phyloP scores from a whole-genome alignment of 2,113 vertebrate genomes.

The Sigmodon hispidus region DNA sequence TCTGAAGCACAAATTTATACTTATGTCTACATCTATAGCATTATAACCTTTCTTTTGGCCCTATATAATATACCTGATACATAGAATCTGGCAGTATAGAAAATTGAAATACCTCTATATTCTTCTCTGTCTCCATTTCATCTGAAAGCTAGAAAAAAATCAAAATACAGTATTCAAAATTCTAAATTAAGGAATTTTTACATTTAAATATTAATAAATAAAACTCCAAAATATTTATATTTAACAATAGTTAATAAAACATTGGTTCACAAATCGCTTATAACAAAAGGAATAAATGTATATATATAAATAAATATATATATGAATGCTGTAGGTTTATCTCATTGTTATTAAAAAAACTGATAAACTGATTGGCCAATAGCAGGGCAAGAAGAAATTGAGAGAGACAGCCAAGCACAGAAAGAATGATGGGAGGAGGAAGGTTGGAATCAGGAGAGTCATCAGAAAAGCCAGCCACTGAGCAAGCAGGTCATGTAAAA shows the following conservation, averaged over 20 bases:
- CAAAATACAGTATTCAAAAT: slow-evolving; percentile 51
- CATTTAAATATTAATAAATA: not conserved
- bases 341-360: too few species aligned
- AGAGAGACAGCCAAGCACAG: too few species aligned
- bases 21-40: not conserved
- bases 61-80: not conserved
- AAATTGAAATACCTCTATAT: slow-evolving; percentile 77
- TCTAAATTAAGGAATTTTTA: slow-evolving; percentile 38
- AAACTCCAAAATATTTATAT: not conserved
- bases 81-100: slow-evolving; percentile 30
- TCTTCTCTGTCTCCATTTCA: slow-evolving; percentile 67
- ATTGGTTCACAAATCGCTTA: not conserved
- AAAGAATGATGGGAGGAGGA: too few species aligned
- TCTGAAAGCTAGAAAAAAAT: slow-evolving; percentile 77
- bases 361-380: too few species aligned
- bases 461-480: too few species aligned
- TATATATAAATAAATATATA: not conserved
- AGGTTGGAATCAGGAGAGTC: too few species aligned
- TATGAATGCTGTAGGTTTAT: too few species aligned
- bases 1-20: not conserved
- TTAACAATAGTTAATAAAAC: slow-evolving; percentile 26
- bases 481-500: too few species aligned
- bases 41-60: slow-evolving; percentile 22
- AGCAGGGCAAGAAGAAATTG: too few species aligned
- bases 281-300: not conserved